Evolutionary conservation across 2,888 invertebrate species (phyloP), one percentile per base, ranked within the genome.

Genomic region (Creontiades dilutus): DNA sequence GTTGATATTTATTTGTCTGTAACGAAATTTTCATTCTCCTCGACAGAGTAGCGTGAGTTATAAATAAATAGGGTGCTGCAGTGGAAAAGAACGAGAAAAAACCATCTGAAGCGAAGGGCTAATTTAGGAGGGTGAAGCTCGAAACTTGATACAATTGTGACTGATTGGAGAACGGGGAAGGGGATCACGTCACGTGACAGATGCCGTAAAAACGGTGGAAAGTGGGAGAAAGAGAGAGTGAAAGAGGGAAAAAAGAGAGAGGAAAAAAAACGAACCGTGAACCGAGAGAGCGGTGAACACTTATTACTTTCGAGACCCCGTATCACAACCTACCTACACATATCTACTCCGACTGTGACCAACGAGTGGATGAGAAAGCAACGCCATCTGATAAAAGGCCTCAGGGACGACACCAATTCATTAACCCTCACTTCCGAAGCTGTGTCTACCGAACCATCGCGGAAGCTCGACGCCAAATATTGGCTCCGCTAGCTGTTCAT

Each of bases 71-170:
- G 52, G 52, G 52, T 52, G 13, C 52, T 19, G 75, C 23, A 28
- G 75, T 12, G 75, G 19, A 19, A 19, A 75, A 3, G n/a, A 75
- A 27, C 57, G 57, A n/a, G n/a, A 75, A 75, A 28, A 28, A 28
- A 75, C 28, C 75, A 3, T 19, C 19, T 28, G 75, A 75, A 75
- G 28, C 23, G 28, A 19, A 28, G 75, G 75, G 75, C 19, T 75
- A 19, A 75, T 75, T 75, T 19, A 2, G 28, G 19, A 75, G 28
- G 75, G 75, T 28, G 75, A n/a, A 75, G 75, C 23, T 28, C 28
- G 75, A 75, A 75, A 75, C 75, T 75, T 75, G 75, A 75, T 75
- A 75, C 75, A 75, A 75, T 75, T 75, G 75, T 75, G 75, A 75
- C 75, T 75, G 75, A 75, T 75, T 75, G 75, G 75, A 19, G 23